phyloP scores from a whole-genome alignment of 1,140 invertebrate genomes.

The Medauroidea extradentata region DNA sequence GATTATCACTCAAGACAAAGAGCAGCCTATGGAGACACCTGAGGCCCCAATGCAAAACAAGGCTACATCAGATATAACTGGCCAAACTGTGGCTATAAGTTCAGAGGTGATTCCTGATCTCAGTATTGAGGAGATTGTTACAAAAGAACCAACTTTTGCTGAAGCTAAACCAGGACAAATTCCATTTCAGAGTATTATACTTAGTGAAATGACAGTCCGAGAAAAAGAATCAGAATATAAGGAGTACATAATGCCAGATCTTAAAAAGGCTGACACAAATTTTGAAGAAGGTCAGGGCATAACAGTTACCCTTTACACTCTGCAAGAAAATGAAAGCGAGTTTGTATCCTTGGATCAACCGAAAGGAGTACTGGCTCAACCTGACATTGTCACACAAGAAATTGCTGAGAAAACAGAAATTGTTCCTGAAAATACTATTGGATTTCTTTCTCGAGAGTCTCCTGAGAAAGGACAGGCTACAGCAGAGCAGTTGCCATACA shows the following conservation, averaged over 20 bases:
- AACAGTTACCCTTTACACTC: slow-evolving; percentile 30
- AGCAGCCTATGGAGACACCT: slow-evolving; percentile 40
- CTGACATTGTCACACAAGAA: slow-evolving; percentile 12
- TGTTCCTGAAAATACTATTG: not conserved
- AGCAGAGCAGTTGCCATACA: slow-evolving; percentile 27
- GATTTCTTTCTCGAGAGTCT: not conserved
- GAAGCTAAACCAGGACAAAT: slow-evolving; percentile 39
- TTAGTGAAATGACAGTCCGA: slow-evolving; percentile 28
- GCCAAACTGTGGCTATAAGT: slow-evolving; percentile 49
- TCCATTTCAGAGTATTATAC: slow-evolving; percentile 17
- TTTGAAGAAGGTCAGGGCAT: slow-evolving; percentile 30
- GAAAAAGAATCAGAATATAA: slow-evolving; percentile 17
- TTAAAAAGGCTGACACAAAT: slow-evolving; percentile 29
- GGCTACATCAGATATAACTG: slow-evolving; percentile 46
- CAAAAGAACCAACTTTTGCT: slow-evolving; percentile 33
- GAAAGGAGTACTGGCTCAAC: not conserved
- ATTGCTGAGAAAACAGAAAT: slow-evolving; percentile 18
- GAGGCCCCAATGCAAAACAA: slow-evolving; percentile 29
- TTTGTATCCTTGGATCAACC: slow-evolving; percentile 32
- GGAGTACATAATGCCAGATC: slow-evolving; percentile 13
- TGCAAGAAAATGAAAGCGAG: slow-evolving; percentile 38
- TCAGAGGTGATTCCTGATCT: slow-evolving; percentile 45
- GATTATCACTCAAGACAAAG: slow-evolving; percentile 48
- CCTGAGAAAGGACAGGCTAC: slow-evolving; percentile 25
- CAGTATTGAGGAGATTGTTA: slow-evolving; percentile 36